A percentile compares a stretch with the other conserved stretches of the same genome.
These are phyloP conservation scores for Stigmatopora argus DNA, from an alignment of 2,113 vertebrate species.

Conservation along the genomic window DNA sequence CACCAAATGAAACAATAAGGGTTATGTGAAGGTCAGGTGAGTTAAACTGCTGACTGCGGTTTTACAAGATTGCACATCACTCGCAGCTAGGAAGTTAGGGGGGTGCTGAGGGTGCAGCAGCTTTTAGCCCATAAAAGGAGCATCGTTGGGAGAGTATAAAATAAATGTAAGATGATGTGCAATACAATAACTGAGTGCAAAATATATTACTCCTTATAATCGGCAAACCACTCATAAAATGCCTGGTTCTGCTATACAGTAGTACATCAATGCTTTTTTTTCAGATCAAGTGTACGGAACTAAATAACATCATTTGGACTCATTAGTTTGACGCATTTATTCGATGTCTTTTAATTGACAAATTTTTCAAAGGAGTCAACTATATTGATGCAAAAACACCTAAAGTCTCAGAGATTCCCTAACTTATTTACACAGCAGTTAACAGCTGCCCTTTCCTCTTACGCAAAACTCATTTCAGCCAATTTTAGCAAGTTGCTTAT, in stretches of 20 bases:
- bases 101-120: too few species aligned
- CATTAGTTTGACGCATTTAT: slow-evolving; percentile 31
- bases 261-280: slow-evolving; percentile 2
- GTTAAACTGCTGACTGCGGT: slow-evolving; percentile 15
- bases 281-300: slow-evolving; percentile 10
- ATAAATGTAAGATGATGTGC: too few species aligned
- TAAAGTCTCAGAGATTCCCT: slow-evolving; percentile 36
- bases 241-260: background rate
- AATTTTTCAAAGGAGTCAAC: slow-evolving; percentile 1
- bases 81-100: slow-evolving; percentile 26
- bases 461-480: slow-evolving; percentile 20
- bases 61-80: slow-evolving; percentile 24
- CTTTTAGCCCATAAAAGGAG: too few species aligned
- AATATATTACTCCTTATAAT: too few species aligned
- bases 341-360: background rate
- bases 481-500: slow-evolving; percentile 17
- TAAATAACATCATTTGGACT: background rate
- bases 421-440: slow-evolving; percentile 43
- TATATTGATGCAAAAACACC: slow-evolving; percentile 21
- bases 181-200: too few species aligned
- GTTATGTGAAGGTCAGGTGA: slow-evolving; percentile 11
- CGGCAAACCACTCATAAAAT: too few species aligned
- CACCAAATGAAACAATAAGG: too few species aligned
- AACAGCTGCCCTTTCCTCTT: slow-evolving; percentile 17
- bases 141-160: too few species aligned